A percentile compares a stretch with the other conserved stretches of the same genome.
Conservation (phyloP, 2,797 vertebrate species). For the Bucorvus abyssinicus region DNA sequence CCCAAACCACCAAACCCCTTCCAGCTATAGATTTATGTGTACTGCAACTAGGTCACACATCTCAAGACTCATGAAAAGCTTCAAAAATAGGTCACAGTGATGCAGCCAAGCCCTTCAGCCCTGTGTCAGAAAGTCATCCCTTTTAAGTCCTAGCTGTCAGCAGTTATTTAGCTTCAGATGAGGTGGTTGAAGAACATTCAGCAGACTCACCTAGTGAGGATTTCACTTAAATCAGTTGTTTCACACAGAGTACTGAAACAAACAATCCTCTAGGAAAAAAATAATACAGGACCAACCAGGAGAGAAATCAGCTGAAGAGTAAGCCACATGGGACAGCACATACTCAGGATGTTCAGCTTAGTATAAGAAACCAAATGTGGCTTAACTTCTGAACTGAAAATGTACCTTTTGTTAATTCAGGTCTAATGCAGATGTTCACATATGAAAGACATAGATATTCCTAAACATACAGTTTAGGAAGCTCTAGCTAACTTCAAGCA, state of each 20-base stretch:
- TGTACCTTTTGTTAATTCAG: background rate
- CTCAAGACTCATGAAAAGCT: background rate
- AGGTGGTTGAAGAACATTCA: too few relatives aligned
- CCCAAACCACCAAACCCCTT: background rate
- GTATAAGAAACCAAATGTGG: background rate
- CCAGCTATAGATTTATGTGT: background rate
- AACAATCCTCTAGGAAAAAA: background rate
- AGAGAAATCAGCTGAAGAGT: background rate
- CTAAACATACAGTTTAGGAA: background rate
- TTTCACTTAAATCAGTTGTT: background rate
- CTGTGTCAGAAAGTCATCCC: rapidly evolving
- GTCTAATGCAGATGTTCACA: background rate
- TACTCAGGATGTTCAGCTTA: background rate
- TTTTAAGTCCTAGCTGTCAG: background rate
- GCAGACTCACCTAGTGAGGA: background rate
- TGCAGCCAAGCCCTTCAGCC: background rate
- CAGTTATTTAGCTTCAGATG: too few relatives aligned
- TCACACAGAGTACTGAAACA: background rate
- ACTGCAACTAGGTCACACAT: background rate
- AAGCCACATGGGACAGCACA: rapidly evolving
- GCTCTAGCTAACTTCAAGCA: background rate
- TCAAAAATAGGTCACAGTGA: rapidly evolving
- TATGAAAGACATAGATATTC: background rate
- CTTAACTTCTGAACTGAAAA: background rate
- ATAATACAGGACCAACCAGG: background rate